Percentiles rank a stretch among this genome's conserved stretches.
Conservation (phyloP, 1,140 invertebrate genomes). For the Penaeus chinensis region DNA sequence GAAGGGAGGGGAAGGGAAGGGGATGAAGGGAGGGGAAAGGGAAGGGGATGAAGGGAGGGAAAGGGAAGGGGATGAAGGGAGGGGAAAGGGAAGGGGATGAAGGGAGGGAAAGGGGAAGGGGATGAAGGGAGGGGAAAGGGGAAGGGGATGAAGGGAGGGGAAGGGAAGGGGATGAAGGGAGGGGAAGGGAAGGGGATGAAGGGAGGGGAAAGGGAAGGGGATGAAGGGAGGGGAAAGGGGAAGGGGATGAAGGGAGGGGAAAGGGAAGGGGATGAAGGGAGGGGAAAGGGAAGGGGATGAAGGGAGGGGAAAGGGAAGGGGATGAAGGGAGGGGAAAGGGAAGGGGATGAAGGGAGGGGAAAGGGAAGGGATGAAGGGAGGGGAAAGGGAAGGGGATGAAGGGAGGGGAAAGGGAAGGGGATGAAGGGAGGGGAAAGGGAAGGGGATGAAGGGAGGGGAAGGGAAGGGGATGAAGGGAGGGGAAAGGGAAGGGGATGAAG, state of each 20-base stretch:
- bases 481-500: no score
- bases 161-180: not conserved
- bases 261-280: slow-evolving; percentile 1
- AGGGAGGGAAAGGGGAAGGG: not conserved
- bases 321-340: slow-evolving; percentile 11
- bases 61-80: no score
- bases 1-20: slow-evolving; percentile 1
- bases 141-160: not conserved
- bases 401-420: slow-evolving; percentile 8
- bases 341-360: not conserved
- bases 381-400: slow-evolving; percentile 1
- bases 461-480: no score
- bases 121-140: not conserved
- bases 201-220: not conserved
- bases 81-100: no score
- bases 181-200: slow-evolving; percentile 1
- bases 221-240: not conserved
- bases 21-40: no score
- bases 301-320: not conserved
- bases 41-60: slow-evolving; percentile 2
- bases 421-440: not conserved
- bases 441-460: no score
- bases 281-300: not conserved
- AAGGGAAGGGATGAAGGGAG: slow-evolving; percentile 1
- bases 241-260: not conserved